phyloP scores from a whole-genome alignment of 2,113 vertebrate species.

The Hemiprocne comata region DNA sequence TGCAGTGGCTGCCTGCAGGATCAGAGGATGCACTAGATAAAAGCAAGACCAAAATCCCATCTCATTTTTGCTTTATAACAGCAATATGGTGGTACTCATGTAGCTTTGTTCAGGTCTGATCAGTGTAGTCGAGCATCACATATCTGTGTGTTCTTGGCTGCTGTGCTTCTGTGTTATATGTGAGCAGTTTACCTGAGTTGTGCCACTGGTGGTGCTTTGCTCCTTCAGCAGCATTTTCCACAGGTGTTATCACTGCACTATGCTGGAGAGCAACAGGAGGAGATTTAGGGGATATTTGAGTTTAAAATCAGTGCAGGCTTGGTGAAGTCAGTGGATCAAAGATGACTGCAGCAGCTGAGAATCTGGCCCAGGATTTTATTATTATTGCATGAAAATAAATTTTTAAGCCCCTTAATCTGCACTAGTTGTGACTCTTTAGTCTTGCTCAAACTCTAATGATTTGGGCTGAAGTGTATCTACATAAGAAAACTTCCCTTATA shows the following conservation, averaged over 20 bases:
- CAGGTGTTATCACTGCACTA: rapidly evolving
- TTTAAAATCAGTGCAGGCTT: neutral
- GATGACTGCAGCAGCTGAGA: neutral
- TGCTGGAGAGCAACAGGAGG: neutral
- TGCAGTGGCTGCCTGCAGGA: rapidly evolving
- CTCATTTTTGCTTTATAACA: rapidly evolving
- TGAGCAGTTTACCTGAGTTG: rapidly evolving
- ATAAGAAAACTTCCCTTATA: neutral
- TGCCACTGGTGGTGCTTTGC: too few relatives aligned
- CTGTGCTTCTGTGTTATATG: too few relatives aligned
- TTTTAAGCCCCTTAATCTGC: neutral
- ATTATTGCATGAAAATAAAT: neutral
- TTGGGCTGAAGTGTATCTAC: neutral
- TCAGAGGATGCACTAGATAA: rapidly evolving
- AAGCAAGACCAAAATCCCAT: neutral
- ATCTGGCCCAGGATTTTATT: neutral
- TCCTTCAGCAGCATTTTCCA: rapidly evolving
- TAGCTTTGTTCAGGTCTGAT: rapidly evolving
- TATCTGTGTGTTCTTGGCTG: rapidly evolving
- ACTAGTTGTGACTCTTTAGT: rapidly evolving
- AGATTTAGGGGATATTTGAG: rapidly evolving
- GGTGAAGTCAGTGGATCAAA: neutral
- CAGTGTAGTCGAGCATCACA: rapidly evolving
- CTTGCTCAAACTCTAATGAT: neutral
- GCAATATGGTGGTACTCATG: rapidly evolving